These are phyloP conservation scores for Metopia argyrocephala DNA, from an alignment of 2,888 invertebrate genomes.

Conservation along the genomic window DNA sequence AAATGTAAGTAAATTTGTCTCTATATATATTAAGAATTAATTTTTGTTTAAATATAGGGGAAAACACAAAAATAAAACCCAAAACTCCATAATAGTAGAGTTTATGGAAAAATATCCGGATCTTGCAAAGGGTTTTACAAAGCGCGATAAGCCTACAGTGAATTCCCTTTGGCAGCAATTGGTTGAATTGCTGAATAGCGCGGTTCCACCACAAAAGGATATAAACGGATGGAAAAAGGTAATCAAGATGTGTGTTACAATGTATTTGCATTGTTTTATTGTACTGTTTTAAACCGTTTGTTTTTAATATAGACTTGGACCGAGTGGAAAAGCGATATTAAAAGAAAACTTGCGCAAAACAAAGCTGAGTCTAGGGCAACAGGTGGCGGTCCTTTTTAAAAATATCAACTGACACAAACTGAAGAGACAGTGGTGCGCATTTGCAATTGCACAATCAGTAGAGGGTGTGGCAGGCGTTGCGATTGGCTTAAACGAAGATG, in stretches of 20 bases:
- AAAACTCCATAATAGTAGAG: conserved; percentile 18
- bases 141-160: conserved; percentile 34
- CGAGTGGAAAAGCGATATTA: conserved; percentile 45
- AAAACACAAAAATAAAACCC: conserved; percentile 6
- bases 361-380: conserved; percentile 10
- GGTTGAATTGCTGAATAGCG: conserved; percentile 33
- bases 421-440: background rate
- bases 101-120: conserved; percentile 29
- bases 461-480: background rate
- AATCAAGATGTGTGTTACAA: background rate
- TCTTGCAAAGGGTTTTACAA: conserved; percentile 31
- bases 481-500: background rate
- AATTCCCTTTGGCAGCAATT: conserved; percentile 38
- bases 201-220: conserved; percentile 22
- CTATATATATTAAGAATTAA: background rate
- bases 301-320: conserved; percentile 22
- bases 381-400: background rate
- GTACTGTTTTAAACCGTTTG: background rate
- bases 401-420: background rate
- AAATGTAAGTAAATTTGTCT: too few species aligned
- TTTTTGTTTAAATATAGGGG: background rate
- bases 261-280: too few species aligned
- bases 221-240: conserved; percentile 41
- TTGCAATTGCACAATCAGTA: background rate
- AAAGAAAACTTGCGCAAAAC: conserved; percentile 22